phyloP scores from a whole-genome alignment of 2,888 invertebrate genomes.

The Microplitis manilae region DNA sequence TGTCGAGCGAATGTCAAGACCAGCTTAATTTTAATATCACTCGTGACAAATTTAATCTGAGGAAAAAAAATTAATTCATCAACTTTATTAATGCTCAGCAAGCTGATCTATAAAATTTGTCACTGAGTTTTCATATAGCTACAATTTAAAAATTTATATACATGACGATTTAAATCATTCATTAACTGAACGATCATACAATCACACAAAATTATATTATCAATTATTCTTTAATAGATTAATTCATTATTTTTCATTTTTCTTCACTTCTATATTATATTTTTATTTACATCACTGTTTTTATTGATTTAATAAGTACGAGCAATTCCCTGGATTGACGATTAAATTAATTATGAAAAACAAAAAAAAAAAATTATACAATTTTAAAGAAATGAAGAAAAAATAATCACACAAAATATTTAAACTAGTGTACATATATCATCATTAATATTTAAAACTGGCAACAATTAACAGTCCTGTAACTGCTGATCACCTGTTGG shows the following conservation, averaged over 20 bases:
- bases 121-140: background rate
- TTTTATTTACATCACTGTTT: constrained; percentile 64
- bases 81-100: background rate
- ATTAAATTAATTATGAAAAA: constrained; percentile 20
- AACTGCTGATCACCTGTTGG: constrained; percentile 43
- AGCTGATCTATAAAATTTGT: background rate
- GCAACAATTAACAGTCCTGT: constrained; percentile 71
- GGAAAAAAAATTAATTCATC: constrained; percentile 2
- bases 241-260: background rate
- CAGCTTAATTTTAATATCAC: constrained; percentile 39
- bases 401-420: constrained; percentile 63
- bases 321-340: constrained; percentile 67
- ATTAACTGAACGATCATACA: constrained; percentile 11
- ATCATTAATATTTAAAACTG: constrained; percentile 63
- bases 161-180: constrained; percentile 10
- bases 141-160: background rate
- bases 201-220: background rate
- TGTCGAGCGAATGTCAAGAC: constrained; percentile 45
- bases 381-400: constrained; percentile 41
- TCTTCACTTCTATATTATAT: constrained; percentile 1
- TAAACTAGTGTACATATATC: constrained; percentile 57
- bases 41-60: background rate
- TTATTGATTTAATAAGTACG: constrained; percentile 65
- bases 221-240: background rate
- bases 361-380: constrained; percentile 40